Conservation (phyloP, 2,797 vertebrate genomes). For the Mallotus villosus region DNA sequence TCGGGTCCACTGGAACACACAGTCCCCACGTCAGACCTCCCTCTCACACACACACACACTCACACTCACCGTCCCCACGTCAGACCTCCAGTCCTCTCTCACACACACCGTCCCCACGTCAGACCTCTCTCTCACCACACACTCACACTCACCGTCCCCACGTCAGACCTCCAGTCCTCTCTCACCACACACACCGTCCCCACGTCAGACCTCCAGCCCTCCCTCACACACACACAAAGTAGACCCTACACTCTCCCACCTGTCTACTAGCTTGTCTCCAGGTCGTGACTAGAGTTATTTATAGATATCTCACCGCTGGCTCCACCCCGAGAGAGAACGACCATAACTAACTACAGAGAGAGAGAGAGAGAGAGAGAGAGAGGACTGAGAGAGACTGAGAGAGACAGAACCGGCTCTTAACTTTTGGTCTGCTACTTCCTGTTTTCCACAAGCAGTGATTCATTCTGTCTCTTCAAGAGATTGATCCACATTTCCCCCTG, state of each 20-base stretch:
- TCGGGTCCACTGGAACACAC: conserved; percentile 86
- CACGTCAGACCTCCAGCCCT: neutral
- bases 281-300: neutral
- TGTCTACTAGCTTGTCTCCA: too few relatives aligned
- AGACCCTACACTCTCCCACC: neutral
- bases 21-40: too few relatives aligned
- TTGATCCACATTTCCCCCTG: conserved; percentile 15
- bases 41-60: neutral
- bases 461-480: conserved; percentile 1
- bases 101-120: neutral
- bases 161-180: neutral
- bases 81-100: too few relatives aligned
- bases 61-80: conserved; percentile 26
- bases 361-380: too few relatives aligned
- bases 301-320: neutral
- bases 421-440: conserved; percentile 51
- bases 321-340: neutral
- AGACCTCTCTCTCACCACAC: neutral
- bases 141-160: conserved; percentile 22
- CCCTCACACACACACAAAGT: neutral
- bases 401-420: too few relatives aligned
- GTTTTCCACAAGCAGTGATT: conserved; percentile 40
- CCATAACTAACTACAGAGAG: too few relatives aligned
- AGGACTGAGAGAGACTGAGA: too few relatives aligned
- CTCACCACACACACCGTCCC: conserved; percentile 28